phyloP scores from a whole-genome alignment of 2,113 vertebrate species.

The Cheilinus undulatus region DNA sequence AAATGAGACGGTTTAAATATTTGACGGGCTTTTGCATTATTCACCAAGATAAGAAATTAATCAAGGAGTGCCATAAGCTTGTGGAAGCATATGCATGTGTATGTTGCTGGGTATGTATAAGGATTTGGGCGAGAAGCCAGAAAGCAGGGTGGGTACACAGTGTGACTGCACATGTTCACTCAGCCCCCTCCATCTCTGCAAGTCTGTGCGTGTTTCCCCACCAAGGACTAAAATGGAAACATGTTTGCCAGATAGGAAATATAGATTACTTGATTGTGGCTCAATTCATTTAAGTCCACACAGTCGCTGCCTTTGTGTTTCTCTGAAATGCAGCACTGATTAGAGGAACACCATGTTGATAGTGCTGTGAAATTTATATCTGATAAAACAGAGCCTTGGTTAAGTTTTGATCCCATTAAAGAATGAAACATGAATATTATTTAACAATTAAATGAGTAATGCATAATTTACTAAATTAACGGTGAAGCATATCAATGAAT shows the following conservation, averaged over 20 bases:
- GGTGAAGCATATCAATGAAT: no score
- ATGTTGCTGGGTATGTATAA: slow-evolving; percentile 35
- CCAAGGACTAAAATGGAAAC: slow-evolving; percentile 30
- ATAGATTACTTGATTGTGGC: slow-evolving; percentile 28
- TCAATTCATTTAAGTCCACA: slow-evolving; percentile 6
- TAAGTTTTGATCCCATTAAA: no score
- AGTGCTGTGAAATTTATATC: slow-evolving; percentile 28
- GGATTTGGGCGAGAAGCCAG: slow-evolving; percentile 57
- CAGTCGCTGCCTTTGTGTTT: slow-evolving; percentile 25
- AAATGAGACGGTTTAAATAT: slow-evolving; percentile 4
- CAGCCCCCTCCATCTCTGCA: slow-evolving; percentile 49
- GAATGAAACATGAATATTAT: no score
- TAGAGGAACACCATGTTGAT: neutral
- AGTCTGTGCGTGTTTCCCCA: slow-evolving; percentile 57
- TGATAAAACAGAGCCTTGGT: slow-evolving; percentile 8
- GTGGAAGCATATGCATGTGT: slow-evolving; percentile 8
- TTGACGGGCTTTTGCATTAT: slow-evolving; percentile 27
- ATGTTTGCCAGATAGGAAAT: slow-evolving; percentile 33
- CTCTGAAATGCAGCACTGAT: slow-evolving; percentile 34
- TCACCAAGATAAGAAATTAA: slow-evolving; percentile 24
- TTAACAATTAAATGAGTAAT: no score
- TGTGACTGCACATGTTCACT: slow-evolving; percentile 62
- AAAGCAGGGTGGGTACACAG: slow-evolving; percentile 61
- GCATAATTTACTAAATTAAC: no score
- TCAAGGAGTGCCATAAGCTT: slow-evolving; percentile 19